Conservation (phyloP, 2,888 invertebrate species). For the Apeira syringaria region DNA sequence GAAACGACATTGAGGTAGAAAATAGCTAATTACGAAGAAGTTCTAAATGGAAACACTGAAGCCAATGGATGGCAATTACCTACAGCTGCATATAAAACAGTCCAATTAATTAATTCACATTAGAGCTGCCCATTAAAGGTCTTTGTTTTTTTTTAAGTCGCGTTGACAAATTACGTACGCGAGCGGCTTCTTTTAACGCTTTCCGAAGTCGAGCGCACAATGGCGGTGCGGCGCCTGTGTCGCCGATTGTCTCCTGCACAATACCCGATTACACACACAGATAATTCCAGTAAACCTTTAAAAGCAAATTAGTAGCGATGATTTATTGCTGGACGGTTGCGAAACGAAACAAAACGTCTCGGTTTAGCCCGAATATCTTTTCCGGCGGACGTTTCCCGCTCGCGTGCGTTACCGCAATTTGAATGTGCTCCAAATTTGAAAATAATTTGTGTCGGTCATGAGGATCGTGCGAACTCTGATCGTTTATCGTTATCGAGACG, state of each 20-base stretch:
- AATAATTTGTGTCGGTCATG: conserved; percentile 68
- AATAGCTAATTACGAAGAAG: conserved; percentile 31
- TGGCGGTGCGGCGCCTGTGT: conserved; percentile 49
- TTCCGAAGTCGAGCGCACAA: conserved; percentile 48
- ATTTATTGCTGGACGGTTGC: conserved; percentile 75
- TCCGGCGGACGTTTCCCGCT: conserved; percentile 68
- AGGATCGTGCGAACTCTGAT: conserved; percentile 50
- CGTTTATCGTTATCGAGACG: conserved; percentile 43
- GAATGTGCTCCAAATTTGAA: conserved; percentile 80
- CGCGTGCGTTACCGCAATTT: conserved; percentile 80
- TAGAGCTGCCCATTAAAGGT: conserved; percentile 62
- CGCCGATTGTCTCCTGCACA: conserved; percentile 66
- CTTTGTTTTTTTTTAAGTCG: conserved; percentile 55
- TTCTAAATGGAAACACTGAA: conserved; percentile 49
- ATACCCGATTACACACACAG: conserved; percentile 74
- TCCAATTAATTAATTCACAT: conserved; percentile 70
- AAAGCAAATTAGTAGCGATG: conserved; percentile 82
- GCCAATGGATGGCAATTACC: conserved; percentile 54
- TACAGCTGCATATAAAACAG: conserved; percentile 47
- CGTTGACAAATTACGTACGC: conserved; percentile 70
- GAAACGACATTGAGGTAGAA: conserved; percentile 20
- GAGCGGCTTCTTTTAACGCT: conserved; percentile 60
- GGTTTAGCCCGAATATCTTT: conserved; percentile 58
- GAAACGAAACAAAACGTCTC: conserved; percentile 57
- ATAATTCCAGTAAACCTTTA: conserved; percentile 79